Evolutionary conservation across 2,888 invertebrate species (phyloP).

Genomic region (Tubulanus polymorphus): DNA sequence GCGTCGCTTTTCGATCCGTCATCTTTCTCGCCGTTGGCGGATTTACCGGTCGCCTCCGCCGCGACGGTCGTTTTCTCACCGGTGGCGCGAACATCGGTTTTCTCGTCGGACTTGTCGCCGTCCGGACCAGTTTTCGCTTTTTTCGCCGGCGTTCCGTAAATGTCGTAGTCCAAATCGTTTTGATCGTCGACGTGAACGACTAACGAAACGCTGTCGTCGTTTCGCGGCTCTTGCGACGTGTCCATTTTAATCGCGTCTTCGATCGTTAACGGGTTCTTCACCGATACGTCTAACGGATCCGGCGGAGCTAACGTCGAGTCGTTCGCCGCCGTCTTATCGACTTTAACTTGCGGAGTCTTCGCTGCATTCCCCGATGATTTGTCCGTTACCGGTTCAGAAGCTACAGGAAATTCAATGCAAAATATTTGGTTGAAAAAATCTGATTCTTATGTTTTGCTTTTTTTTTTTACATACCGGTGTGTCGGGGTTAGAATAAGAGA

Average conservation of each 20-base stretch:
- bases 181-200: constrained; percentile 53
- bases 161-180: constrained; percentile 51
- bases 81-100: constrained; percentile 6
- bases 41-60: constrained; percentile 3
- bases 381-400: constrained; percentile 5
- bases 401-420: constrained; percentile 56
- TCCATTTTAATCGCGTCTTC: constrained; percentile 36
- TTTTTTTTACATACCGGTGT: too few relatives aligned
- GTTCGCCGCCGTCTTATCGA: not conserved
- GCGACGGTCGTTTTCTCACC: not conserved
- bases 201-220: constrained; percentile 46
- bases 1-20: too few relatives aligned
- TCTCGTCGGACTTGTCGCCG: constrained; percentile 22
- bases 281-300: constrained; percentile 14
- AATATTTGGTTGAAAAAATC: not conserved
- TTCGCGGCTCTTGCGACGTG: constrained; percentile 21
- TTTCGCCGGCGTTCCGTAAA: constrained; percentile 22
- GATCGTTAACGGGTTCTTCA: constrained; percentile 29
- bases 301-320: constrained; percentile 1
- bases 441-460: too few relatives aligned
- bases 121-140: constrained; percentile 9
- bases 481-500: too few relatives aligned
- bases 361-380: constrained; percentile 8
- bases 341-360: not conserved
- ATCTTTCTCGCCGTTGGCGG: constrained; percentile 23